Base-by-base conservation (phyloP, 1,140 invertebrate species). In the Vanessa tameamea region DNA sequence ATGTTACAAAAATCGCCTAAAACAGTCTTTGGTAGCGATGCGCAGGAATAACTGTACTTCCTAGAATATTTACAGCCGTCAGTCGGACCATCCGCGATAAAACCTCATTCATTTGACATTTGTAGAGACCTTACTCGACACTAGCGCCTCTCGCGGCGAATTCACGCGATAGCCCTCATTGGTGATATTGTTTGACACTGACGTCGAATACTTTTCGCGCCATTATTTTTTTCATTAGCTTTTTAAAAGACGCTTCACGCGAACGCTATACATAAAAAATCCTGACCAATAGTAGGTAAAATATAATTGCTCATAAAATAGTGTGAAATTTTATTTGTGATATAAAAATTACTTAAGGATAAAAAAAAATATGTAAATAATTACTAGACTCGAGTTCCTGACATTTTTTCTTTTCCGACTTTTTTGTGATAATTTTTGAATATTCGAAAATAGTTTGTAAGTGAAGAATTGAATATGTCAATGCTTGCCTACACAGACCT, bases 261-360 rank as follows among this genome's bases (percentile, higher is more conserved):
- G 63, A 69, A 74, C 66, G 69, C 69, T 71, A 71, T 71, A 74
- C 69, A 74, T 80, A 80, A 57, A 31, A 31, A 85, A 86, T 87
- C 84, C 84, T 87, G 89, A 91, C 89, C 89, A 91, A 91, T 84
- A 84, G 84, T 89, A 90, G 86, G 80, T 81, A 83, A 85, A 87
- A 82, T 87, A 82, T 86, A 83, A 84, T 90, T 90, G 89, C 89
- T 90, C 89, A 91, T 87, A 86, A 73, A 86, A 87, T 90, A 89
- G 87, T 87, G 87, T 78, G 83, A 78, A 86, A 81, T 89, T 89
- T 89, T 84, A 88, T 89, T 92, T 90, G 87, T 92, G 87, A 91
- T 90, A 90, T 84, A 81, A 79, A 82, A 82, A 79, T 76, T 81
- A 80, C 55, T 87, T 83, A 86, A 82, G 80, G 74, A 75, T 82